A percentile compares a stretch with the other conserved stretches of the same genome.
Evolutionary conservation across 2,797 vertebrate species (phyloP).

Genomic region (Vultur gryphus): DNA sequence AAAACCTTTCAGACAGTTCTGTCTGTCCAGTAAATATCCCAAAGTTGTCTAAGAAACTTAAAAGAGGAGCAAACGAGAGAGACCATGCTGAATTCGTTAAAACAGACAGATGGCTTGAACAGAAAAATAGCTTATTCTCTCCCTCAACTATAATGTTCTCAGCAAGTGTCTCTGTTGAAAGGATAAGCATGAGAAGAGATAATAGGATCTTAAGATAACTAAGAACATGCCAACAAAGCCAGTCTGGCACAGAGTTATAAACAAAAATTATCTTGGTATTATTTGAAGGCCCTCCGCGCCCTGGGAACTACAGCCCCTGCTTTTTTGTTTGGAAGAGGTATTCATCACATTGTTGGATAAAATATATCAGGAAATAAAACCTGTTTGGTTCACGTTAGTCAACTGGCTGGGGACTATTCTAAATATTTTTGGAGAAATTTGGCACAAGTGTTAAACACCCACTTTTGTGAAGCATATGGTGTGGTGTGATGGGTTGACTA

Average conservation of each 20-base stretch:
- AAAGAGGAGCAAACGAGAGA: conserved; percentile 14
- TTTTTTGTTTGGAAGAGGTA: neutral
- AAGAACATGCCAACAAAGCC: conserved; percentile 8
- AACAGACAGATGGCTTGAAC: conserved; percentile 44
- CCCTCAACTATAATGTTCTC: conserved; percentile 29
- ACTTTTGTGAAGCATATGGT: conserved; percentile 23
- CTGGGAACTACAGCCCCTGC: neutral
- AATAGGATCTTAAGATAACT: conserved; percentile 41
- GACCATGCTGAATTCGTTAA: conserved; percentile 23
- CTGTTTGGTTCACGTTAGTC: neutral
- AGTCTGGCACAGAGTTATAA: neutral
- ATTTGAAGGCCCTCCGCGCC: neutral
- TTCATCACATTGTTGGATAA: neutral
- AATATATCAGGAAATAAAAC: conserved; percentile 21
- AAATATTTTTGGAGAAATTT: conserved; percentile 21
- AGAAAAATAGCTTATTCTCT: conserved; percentile 27
- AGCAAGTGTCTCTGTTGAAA: conserved; percentile 46
- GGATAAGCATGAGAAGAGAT: conserved; percentile 37
- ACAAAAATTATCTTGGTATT: conserved; percentile 9
- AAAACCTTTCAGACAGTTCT: neutral
- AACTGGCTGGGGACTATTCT: neutral
- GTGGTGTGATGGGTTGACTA: neutral
- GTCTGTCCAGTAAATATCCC: neutral
- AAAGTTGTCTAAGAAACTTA: neutral
- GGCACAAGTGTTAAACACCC: neutral